These are phyloP conservation scores for Ceratoteleas bidentatus DNA, from an alignment of 1,140 invertebrate species.

Conservation along the genomic window DNA sequence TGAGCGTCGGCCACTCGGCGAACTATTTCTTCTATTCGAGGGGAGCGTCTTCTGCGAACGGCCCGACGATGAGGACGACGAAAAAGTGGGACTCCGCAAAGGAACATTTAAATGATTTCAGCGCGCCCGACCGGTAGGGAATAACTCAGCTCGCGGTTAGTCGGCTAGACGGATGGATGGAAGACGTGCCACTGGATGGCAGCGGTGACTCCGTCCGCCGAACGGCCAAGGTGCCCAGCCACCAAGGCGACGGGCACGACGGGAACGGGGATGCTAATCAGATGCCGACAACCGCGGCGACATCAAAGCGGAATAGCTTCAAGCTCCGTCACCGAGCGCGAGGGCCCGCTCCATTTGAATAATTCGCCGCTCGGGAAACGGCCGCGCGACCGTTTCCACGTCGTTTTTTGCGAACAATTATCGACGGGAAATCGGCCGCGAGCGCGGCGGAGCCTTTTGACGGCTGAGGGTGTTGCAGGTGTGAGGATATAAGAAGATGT, in stretches of 20 bases:
- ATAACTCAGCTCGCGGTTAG: slow-evolving; percentile 77
- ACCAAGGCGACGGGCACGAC: neutral
- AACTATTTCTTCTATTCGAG: slow-evolving; percentile 56
- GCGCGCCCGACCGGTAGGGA: slow-evolving; percentile 70
- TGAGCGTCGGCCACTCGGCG: slow-evolving; percentile 33
- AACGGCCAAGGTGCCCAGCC: slow-evolving; percentile 56
- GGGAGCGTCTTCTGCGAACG: slow-evolving; percentile 47
- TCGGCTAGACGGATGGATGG: slow-evolving; percentile 72
- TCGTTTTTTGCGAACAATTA: neutral
- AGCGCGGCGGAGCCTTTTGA: no score
- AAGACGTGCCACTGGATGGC: slow-evolving; percentile 74
- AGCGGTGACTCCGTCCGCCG: slow-evolving; percentile 65
- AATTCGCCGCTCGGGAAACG: slow-evolving; percentile 4
- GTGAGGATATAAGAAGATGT: no score
- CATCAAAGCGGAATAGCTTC: slow-evolving; percentile 77
- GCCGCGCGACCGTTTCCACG: neutral
- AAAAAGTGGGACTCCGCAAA: slow-evolving; percentile 77
- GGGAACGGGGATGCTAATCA: slow-evolving; percentile 79
- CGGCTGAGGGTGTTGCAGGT: no score
- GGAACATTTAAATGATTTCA: slow-evolving; percentile 81
- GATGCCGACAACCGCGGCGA: slow-evolving; percentile 79
- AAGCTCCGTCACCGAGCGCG: slow-evolving; percentile 71
- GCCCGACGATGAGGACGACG: slow-evolving; percentile 71
- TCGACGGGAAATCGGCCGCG: no score
- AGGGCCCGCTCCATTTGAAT: slow-evolving; percentile 66